These are phyloP conservation scores for Danio aesculapii DNA, from an alignment of 2,797 vertebrate genomes.

Conservation along the genomic window DNA sequence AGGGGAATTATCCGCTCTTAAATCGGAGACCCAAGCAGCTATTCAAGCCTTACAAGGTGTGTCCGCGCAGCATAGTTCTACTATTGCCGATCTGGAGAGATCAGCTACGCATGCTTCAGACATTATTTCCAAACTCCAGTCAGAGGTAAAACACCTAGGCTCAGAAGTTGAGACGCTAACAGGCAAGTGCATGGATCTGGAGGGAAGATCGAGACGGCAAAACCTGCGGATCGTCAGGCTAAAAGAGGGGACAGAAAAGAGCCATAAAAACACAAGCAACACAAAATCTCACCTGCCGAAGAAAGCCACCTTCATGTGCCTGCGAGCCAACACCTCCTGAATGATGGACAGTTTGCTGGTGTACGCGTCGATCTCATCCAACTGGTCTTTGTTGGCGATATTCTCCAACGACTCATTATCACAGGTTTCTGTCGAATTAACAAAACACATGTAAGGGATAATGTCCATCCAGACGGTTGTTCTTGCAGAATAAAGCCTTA, in stretches of 20 bases:
- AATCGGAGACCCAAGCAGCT: not conserved
- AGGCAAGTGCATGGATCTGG: not conserved
- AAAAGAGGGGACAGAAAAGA: not conserved
- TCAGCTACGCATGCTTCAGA: not conserved
- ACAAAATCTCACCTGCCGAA: slow-evolving; percentile 92
- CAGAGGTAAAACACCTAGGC: not conserved
- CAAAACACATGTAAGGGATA: slow-evolving; percentile 16
- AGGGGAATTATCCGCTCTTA: not conserved
- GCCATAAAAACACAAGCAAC: not conserved
- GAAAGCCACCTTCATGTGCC: slow-evolving; percentile 99
- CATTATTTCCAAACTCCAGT: not conserved
- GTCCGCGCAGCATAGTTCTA: not conserved
- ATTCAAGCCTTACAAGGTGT: not conserved
- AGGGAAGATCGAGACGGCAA: not conserved
- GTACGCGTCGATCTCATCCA: slow-evolving; percentile 84
- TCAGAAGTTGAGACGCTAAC: not conserved
- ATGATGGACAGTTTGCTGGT: slow-evolving; percentile 87
- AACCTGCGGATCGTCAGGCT: not conserved
- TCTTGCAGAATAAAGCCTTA: too few species aligned
- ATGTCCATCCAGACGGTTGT: too few species aligned
- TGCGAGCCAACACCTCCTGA: slow-evolving; percentile 91
- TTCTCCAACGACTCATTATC: slow-evolving; percentile 84
- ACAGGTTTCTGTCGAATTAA: slow-evolving; percentile 73
- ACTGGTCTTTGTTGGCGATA: slow-evolving; percentile 84
- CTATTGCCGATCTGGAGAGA: not conserved